phyloP scores from a whole-genome alignment of 2,113 vertebrate genomes.

The Colaptes auratus region DNA sequence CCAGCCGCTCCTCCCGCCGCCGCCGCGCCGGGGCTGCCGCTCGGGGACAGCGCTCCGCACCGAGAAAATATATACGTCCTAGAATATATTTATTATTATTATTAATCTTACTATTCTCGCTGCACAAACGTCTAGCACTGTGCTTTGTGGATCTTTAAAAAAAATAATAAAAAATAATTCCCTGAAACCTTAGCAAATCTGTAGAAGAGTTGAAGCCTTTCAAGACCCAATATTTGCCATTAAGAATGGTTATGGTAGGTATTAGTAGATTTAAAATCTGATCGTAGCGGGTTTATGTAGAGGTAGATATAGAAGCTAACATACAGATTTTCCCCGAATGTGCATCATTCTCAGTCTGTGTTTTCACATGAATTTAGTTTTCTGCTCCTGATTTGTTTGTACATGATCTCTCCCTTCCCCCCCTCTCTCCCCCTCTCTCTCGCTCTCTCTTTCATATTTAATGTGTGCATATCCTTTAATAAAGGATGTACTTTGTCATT shows the following conservation, averaged over 20 bases:
- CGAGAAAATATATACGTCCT: background rate
- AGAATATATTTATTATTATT: background rate
- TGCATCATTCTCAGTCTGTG: slow-evolving; percentile 75
- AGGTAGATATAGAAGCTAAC: slow-evolving; percentile 60
- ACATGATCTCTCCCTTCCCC: slow-evolving; percentile 62
- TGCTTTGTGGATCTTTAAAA: slow-evolving; percentile 74
- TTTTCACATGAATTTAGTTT: slow-evolving; percentile 79
- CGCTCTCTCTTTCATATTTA: slow-evolving; percentile 72
- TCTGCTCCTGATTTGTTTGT: slow-evolving; percentile 74
- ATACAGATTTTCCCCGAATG: slow-evolving; percentile 68
- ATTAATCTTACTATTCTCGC: slow-evolving; percentile 37
- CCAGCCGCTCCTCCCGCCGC: slow-evolving; percentile 13
- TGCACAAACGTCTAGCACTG: slow-evolving; percentile 70
- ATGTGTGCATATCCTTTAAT: slow-evolving; percentile 78
- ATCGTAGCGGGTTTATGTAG: slow-evolving; percentile 68
- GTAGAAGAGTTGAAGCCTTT: slow-evolving; percentile 83
- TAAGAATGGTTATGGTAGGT: slow-evolving; percentile 99
- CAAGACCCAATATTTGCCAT: slow-evolving; percentile 81
- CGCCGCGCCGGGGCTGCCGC: background rate
- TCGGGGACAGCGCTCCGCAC: background rate
- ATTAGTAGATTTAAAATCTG: slow-evolving; percentile 80
- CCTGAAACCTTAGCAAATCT: slow-evolving; percentile 78
- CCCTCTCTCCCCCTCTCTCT: slow-evolving; percentile 33
- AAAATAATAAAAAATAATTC: slow-evolving; percentile 66
- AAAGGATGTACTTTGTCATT: slow-evolving; percentile 77